These are phyloP conservation scores for Aspiorhynchus laticeps DNA, from an alignment of 2,113 vertebrate genomes.

Conservation along the genomic window DNA sequence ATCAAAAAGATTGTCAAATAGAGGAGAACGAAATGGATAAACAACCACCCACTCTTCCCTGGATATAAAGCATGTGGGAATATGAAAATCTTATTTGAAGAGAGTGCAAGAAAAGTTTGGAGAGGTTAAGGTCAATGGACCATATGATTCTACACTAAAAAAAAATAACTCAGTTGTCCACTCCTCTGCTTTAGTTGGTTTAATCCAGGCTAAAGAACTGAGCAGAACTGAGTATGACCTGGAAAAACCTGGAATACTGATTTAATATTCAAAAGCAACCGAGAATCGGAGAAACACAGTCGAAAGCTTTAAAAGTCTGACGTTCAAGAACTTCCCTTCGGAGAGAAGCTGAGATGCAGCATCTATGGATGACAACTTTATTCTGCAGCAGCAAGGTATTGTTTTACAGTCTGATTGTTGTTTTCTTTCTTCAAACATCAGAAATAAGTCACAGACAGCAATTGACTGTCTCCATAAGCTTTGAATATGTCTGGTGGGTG, in stretches of 20 bases:
- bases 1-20: conserved; percentile 19
- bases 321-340: background rate
- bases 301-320: background rate
- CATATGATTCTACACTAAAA: background rate
- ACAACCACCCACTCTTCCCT: conserved; percentile 19
- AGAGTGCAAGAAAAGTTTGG: background rate
- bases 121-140: background rate
- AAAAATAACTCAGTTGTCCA: background rate
- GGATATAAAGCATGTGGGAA: background rate
- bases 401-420: background rate
- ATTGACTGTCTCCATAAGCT: background rate
- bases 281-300: background rate
- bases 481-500: background rate
- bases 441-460: background rate
- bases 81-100: background rate
- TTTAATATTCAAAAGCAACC: background rate
- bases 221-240: background rate
- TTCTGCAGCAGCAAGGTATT: background rate
- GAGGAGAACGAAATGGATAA: background rate
- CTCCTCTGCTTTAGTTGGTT: background rate
- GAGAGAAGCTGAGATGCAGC: background rate
- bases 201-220: background rate
- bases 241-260: background rate
- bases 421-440: background rate
- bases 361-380: background rate